phyloP scores from a whole-genome alignment of 2,113 vertebrate genomes.

The Chlorocebus sabaeus region DNA sequence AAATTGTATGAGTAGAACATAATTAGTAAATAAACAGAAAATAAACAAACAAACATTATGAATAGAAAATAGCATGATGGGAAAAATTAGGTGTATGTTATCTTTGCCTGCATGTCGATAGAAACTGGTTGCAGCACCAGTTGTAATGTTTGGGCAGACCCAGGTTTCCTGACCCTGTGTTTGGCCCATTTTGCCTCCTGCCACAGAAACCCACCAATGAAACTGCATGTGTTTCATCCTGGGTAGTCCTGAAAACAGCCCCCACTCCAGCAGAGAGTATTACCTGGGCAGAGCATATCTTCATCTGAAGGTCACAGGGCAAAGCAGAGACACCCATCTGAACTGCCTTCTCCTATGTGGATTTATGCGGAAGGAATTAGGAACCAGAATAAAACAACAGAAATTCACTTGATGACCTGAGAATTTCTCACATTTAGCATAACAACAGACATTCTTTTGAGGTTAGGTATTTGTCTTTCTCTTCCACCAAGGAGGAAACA shows the following conservation, averaged over 20 bases:
- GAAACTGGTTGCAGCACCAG: not conserved
- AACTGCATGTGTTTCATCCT: not conserved
- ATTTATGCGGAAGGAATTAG: not conserved
- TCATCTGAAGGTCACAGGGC: not conserved
- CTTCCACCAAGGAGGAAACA: not conserved
- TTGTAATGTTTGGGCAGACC: not conserved
- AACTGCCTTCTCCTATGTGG: not conserved
- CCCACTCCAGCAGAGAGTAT: not conserved
- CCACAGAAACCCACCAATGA: not conserved
- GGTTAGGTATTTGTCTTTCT: not conserved
- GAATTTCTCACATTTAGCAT: not conserved
- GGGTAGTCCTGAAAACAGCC: not conserved
- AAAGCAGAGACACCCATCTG: not conserved
- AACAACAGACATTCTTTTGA: not conserved
- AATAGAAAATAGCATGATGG: not conserved
- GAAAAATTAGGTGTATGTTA: not conserved
- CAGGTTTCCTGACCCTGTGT: not conserved
- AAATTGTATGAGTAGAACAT: not conserved
- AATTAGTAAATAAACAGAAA: not conserved
- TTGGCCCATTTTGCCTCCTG: not conserved
- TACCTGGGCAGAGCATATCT: not conserved
- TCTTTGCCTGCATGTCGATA: fast-evolving
- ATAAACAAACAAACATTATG: not conserved
- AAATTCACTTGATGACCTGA: not conserved
- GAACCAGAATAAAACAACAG: not conserved